A percentile compares a stretch with the other conserved stretches of the same genome.
Conservation (phyloP, 2,888 invertebrate species). For the Acanthoscelides obtectus region DNA sequence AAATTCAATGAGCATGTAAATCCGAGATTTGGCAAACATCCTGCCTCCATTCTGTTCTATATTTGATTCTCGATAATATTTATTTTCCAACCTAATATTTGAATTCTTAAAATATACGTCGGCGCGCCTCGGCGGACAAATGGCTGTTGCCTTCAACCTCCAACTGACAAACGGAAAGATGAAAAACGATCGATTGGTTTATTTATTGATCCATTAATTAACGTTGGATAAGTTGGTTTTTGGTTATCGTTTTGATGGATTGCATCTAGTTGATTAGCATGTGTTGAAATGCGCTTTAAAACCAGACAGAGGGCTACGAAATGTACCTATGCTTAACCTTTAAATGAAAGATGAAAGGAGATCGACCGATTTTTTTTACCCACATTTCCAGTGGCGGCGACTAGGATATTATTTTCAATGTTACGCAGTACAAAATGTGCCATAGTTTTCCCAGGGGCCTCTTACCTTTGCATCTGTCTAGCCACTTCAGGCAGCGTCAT, state of each 20-base stretch:
- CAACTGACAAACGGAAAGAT: background rate
- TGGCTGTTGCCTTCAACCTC: background rate
- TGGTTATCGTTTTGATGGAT: background rate
- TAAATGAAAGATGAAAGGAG: background rate
- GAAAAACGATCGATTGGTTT: background rate
- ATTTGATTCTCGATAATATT: conserved; percentile 2
- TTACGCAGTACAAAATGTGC: no score
- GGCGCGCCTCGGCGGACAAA: background rate
- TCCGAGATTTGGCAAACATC: conserved; percentile 1
- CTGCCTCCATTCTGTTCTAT: conserved; percentile 1
- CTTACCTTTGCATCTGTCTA: no score
- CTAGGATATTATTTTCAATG: no score
- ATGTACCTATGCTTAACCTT: background rate
- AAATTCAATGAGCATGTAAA: conserved; percentile 2
- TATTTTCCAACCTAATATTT: background rate
- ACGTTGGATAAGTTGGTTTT: background rate
- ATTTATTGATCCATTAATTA: background rate
- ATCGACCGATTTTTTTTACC: background rate
- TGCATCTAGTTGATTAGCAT: background rate
- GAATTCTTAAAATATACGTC: background rate
- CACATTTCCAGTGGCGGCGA: no score
- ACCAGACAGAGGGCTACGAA: no score
- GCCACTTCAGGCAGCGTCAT: no score
- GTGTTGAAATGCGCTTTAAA: background rate
- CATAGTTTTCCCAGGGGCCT: no score